These are phyloP conservation scores for Perca fluviatilis DNA, from an alignment of 2,113 vertebrate species.

Conservation along the genomic window DNA sequence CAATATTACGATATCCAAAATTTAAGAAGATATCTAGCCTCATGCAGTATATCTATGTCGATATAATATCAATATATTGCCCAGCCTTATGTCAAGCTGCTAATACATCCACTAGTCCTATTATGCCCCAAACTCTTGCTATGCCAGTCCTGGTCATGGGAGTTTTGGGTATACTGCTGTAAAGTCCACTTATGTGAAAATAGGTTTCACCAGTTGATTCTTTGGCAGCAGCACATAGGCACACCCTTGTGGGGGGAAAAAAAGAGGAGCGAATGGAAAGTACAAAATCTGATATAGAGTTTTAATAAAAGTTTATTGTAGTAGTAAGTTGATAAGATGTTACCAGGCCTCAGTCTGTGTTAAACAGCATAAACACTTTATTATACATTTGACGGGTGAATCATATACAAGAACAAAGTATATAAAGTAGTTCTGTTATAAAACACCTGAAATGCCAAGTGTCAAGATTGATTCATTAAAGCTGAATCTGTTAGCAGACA, in stretches of 20 bases:
- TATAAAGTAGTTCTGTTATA: background rate
- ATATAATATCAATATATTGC: too few relatives aligned
- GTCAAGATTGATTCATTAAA: background rate
- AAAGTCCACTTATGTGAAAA: background rate
- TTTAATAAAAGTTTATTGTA: conserved; percentile 29
- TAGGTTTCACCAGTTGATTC: background rate
- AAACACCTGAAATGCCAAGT: background rate
- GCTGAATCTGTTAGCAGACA: background rate
- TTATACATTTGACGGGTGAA: background rate
- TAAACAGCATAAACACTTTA: background rate
- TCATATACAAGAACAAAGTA: conserved; percentile 13
- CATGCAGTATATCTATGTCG: too few relatives aligned
- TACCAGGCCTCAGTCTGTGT: conserved; percentile 7
- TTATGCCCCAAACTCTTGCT: too few relatives aligned
- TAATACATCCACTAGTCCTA: too few relatives aligned
- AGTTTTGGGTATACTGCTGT: too few relatives aligned
- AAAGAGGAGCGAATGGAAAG: background rate
- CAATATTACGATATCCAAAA: too few relatives aligned
- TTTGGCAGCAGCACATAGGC: background rate
- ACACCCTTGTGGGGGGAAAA: conserved; percentile 11
- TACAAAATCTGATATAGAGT: conserved; percentile 7
- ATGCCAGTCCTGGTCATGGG: too few relatives aligned
- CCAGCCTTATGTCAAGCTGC: too few relatives aligned
- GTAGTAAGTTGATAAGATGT: conserved; percentile 11
- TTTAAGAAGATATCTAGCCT: too few relatives aligned